Conservation (phyloP, 2,888 invertebrate genomes). For the Magallana nippona region DNA sequence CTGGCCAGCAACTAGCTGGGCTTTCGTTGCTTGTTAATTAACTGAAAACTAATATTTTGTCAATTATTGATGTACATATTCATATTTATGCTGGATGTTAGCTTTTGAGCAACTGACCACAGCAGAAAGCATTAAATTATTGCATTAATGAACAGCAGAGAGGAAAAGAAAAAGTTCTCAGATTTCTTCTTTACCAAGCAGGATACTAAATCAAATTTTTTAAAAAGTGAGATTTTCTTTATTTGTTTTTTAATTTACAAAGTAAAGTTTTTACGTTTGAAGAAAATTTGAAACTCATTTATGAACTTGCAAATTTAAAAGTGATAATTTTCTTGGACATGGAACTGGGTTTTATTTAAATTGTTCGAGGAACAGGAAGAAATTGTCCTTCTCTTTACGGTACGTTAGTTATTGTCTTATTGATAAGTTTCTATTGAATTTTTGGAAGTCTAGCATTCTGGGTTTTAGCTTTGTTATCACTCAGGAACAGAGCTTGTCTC, state of each 20-base stretch:
- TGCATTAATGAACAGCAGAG: slow-evolving; percentile 16
- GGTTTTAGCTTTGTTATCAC: too few relatives aligned
- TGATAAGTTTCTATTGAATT: too few relatives aligned
- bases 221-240: not conserved
- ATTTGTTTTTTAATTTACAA: too few relatives aligned
- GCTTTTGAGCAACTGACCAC: slow-evolving; percentile 30
- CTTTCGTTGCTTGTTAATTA: slow-evolving; percentile 31
- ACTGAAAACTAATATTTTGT: slow-evolving; percentile 32
- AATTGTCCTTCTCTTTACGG: too few relatives aligned
- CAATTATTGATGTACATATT: slow-evolving; percentile 33
- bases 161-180: not conserved
- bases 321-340: not conserved
- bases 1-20: slow-evolving; percentile 24
- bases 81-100: slow-evolving; percentile 31
- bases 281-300: not conserved
- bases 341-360: not conserved
- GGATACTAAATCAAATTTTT: not conserved
- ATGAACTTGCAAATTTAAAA: not conserved
- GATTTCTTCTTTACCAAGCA: not conserved
- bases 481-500: not conserved
- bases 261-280: too few relatives aligned
- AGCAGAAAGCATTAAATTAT: not conserved
- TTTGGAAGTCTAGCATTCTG: too few relatives aligned
- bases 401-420: too few relatives aligned
- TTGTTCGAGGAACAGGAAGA: not conserved